phyloP scores from a whole-genome alignment of 2,888 invertebrate species.

The Palloptera scutellata region DNA sequence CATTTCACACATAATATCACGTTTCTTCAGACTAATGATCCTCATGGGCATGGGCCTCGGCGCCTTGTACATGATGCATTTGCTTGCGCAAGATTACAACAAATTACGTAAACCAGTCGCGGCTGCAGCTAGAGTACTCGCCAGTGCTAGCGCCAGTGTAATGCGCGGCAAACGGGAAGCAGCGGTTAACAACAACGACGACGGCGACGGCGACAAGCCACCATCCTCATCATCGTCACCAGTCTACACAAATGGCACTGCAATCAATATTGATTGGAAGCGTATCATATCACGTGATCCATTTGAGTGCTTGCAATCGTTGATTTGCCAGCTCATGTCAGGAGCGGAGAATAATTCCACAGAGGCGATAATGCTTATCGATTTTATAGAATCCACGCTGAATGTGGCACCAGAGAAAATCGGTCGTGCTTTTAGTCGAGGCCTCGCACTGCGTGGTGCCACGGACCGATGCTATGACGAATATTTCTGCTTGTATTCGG shows the following conservation, averaged over 20 bases:
- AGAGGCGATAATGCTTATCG: constrained; percentile 55
- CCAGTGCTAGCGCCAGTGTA: constrained; percentile 49
- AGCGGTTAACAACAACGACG: constrained; percentile 10
- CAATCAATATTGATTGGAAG: constrained; percentile 56
- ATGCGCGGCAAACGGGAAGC: constrained; percentile 51
- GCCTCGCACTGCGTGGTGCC: constrained; percentile 50
- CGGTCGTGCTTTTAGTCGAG: constrained; percentile 58
- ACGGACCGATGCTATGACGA: constrained; percentile 56
- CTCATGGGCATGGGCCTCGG: constrained; percentile 64
- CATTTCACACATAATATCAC: constrained; percentile 13
- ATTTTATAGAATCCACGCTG: constrained; percentile 54
- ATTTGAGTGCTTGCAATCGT: constrained; percentile 59
- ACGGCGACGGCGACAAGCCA: background rate
- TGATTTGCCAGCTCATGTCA: constrained; percentile 62
- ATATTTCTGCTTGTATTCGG: constrained; percentile 63
- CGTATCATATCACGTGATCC: constrained; percentile 59
- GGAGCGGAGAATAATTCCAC: constrained; percentile 54
- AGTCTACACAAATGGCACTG: constrained; percentile 23
- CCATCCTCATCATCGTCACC: background rate
- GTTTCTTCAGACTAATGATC: constrained; percentile 52
- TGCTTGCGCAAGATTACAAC: constrained; percentile 65
- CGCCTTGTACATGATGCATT: constrained; percentile 66
- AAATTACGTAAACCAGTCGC: constrained; percentile 62
- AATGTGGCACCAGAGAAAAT: constrained; percentile 55
- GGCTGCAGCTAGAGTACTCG: constrained; percentile 47